phyloP scores from a whole-genome alignment of 2,113 vertebrate species.

The Pterophyllum scalare region DNA sequence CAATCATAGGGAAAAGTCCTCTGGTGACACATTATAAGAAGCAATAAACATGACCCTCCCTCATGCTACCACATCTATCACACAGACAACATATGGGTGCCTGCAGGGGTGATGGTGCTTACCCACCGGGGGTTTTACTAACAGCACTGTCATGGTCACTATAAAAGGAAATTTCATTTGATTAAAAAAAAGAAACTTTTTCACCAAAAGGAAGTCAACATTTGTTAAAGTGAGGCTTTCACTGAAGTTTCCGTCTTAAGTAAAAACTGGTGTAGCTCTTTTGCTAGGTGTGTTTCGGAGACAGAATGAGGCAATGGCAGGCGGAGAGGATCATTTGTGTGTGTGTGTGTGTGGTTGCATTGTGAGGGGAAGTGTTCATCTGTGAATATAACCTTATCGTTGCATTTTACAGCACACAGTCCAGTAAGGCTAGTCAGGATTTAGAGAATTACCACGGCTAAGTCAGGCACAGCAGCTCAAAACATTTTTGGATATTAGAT shows the following conservation, averaged over 20 bases:
- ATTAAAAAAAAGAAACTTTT: constrained; percentile 27
- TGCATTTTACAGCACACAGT: constrained; percentile 51
- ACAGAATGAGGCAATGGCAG: constrained; percentile 4
- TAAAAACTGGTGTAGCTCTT: constrained; percentile 19
- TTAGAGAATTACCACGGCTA: constrained; percentile 75
- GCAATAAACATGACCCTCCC: constrained; percentile 61
- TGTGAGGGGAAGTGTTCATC: constrained; percentile 34
- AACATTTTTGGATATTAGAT: constrained; percentile 73
- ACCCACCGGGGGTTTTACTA: constrained; percentile 45
- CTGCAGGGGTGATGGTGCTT: constrained; percentile 51
- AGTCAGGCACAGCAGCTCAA: constrained; percentile 67
- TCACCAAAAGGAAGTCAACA: constrained; percentile 23
- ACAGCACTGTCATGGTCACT: constrained; percentile 57
- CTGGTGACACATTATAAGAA: constrained; percentile 67
- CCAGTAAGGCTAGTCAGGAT: constrained; percentile 68
- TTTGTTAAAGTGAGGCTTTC: constrained; percentile 15
- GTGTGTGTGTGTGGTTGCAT: neutral
- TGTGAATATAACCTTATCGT: constrained; percentile 58
- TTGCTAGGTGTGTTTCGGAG: neutral
- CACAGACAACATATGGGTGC: constrained; percentile 63
- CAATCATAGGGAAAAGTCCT: constrained; percentile 68
- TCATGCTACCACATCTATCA: constrained; percentile 59
- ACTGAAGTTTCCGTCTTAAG: constrained; percentile 4
- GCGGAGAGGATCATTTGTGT: neutral
- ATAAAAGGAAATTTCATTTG: constrained; percentile 43